Evolutionary conservation across 2,113 vertebrate species (phyloP).

Genomic region (Empidonax alnorum): DNA sequence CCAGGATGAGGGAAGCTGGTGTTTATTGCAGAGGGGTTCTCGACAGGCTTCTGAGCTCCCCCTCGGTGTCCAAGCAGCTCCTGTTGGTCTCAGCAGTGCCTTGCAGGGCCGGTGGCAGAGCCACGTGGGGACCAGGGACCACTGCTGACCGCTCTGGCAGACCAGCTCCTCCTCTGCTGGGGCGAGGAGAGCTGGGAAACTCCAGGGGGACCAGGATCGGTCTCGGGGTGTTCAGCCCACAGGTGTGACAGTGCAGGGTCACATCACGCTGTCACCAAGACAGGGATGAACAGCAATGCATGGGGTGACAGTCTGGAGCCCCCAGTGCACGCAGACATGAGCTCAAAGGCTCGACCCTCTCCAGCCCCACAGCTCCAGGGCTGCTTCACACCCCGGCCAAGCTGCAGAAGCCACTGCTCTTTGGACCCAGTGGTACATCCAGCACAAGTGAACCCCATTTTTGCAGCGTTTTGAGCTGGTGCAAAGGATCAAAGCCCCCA

Average conservation of each 20-base stretch:
- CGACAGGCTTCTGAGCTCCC: fast-evolving
- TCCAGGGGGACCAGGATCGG: too few relatives aligned
- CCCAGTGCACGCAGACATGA: background rate
- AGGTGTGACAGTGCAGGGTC: background rate
- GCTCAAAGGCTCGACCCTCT: background rate
- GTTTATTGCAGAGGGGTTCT: background rate
- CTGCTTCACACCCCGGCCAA: background rate
- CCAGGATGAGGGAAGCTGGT: fast-evolving
- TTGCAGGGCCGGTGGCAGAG: background rate
- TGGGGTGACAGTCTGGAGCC: background rate
- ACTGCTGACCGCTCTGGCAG: too few relatives aligned
- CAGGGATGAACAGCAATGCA: background rate
- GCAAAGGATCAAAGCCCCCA: background rate
- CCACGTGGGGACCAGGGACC: background rate
- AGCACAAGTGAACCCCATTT: background rate
- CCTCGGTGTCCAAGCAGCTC: fast-evolving
- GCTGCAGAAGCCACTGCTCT: background rate
- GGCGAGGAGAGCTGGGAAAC: too few relatives aligned
- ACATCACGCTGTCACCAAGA: background rate
- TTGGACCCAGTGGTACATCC: background rate
- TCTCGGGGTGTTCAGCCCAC: background rate
- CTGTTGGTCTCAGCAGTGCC: background rate
- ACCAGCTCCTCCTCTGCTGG: too few relatives aligned
- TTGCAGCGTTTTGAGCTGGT: background rate
- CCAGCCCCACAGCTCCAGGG: background rate